phyloP scores from a whole-genome alignment of 2,113 vertebrate genomes.

The Lucifuga dentata region DNA sequence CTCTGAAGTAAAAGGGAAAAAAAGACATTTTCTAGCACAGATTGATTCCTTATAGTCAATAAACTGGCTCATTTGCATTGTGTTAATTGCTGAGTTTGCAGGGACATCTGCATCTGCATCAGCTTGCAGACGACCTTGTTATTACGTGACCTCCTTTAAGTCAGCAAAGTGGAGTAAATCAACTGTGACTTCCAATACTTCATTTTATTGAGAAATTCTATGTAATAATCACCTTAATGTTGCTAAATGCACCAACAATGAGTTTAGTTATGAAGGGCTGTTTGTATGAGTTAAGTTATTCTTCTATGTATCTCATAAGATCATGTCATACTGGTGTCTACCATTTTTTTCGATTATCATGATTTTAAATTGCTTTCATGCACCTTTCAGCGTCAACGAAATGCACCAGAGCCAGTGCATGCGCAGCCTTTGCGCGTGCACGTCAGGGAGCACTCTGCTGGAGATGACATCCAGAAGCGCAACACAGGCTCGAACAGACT shows the following conservation, averaged over 20 bases:
- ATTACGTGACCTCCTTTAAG: constrained; percentile 39
- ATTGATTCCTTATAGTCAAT: constrained; percentile 69
- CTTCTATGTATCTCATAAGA: too few species aligned
- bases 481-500: constrained; percentile 1
- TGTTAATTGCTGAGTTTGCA: constrained; percentile 58
- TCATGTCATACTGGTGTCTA: too few species aligned
- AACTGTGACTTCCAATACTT: too few species aligned
- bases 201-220: too few species aligned
- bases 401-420: constrained; percentile 17
- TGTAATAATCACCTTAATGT: too few species aligned
- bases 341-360: too few species aligned
- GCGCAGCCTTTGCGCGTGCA: constrained; percentile 27
- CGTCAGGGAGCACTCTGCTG: constrained; percentile 19
- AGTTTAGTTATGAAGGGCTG: too few species aligned
- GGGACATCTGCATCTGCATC: constrained; percentile 23
- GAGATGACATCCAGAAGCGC: constrained; percentile 17
- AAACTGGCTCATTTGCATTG: constrained; percentile 41
- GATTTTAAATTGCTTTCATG: too few species aligned
- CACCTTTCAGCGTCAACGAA: too few species aligned
- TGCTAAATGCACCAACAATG: too few species aligned
- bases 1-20: constrained; percentile 2
- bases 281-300: too few species aligned
- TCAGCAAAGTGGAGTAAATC: too few species aligned
- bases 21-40: constrained; percentile 33
- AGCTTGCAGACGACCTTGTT: constrained; percentile 24